Percentiles rank a stretch among this genome's conserved stretches.
Evolutionary conservation across 2,797 vertebrate genomes (phyloP).

Genomic region (Forpus xanthops): DNA sequence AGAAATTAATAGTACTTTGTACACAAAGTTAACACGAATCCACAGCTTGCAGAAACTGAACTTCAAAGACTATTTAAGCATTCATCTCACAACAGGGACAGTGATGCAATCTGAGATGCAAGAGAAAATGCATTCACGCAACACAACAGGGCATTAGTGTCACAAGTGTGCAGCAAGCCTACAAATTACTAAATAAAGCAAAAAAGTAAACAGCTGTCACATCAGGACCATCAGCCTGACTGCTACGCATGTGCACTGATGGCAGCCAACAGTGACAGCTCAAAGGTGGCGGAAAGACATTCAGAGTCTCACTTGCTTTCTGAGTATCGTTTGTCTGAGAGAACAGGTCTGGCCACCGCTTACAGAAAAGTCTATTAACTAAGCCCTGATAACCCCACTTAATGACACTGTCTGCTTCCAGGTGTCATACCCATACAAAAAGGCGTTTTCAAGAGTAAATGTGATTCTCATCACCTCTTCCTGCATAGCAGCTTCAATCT

Average conservation of each 20-base stretch:
- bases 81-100: neutral
- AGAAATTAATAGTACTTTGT: neutral
- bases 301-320: neutral
- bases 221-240: neutral
- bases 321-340: neutral
- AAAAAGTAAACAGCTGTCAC: neutral
- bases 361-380: neutral
- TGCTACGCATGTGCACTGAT: neutral
- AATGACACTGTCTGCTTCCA: neutral
- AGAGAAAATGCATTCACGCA: neutral
- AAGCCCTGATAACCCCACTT: neutral
- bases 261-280: neutral
- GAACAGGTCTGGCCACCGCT: neutral
- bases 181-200: neutral
- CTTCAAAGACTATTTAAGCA: neutral
- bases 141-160: neutral
- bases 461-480: constrained; percentile 77
- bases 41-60: neutral
- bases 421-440: neutral
- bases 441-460: neutral
- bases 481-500: constrained; percentile 74
- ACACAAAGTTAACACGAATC: neutral
- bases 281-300: neutral
- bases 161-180: neutral
- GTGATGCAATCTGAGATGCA: neutral